These are phyloP conservation scores for Drosophila rufa DNA, from an alignment of 1,140 invertebrate species.

Conservation along the genomic window DNA sequence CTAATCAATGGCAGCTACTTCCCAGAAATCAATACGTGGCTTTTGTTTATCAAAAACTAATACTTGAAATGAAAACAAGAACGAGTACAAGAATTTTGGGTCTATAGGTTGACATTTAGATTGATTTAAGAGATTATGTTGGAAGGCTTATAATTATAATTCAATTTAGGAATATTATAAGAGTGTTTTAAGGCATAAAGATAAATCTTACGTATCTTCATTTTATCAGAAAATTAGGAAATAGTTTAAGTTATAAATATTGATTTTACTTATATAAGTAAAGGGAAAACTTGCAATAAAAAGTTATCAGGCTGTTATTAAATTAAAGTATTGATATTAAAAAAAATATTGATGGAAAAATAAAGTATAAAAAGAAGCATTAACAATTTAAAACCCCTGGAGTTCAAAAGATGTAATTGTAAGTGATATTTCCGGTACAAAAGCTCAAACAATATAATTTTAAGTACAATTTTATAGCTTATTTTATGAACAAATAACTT, in stretches of 20 bases:
- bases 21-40: conserved; percentile 9
- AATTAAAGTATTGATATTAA: no score
- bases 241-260: neutral
- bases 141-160: neutral
- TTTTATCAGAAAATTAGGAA: neutral
- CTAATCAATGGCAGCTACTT: conserved; percentile 20
- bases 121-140: neutral
- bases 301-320: no score
- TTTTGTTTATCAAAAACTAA: neutral
- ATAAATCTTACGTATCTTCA: neutral
- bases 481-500: neutral
- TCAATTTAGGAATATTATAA: neutral
- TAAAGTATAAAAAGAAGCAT: no score
- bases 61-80: neutral
- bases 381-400: no score
- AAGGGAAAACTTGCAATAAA: no score
- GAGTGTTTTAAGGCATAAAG: neutral
- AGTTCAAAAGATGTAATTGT: no score
- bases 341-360: no score
- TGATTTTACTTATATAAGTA: no score
- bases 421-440: no score
- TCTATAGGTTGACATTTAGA: neutral
- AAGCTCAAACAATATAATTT: no score
- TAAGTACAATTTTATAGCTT: no score
- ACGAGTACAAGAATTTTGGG: no score